Evolutionary conservation across 1,140 invertebrate genomes (phyloP), one percentile per base, ranked within the genome.

Genomic region (Trichonephila inaurata): DNA sequence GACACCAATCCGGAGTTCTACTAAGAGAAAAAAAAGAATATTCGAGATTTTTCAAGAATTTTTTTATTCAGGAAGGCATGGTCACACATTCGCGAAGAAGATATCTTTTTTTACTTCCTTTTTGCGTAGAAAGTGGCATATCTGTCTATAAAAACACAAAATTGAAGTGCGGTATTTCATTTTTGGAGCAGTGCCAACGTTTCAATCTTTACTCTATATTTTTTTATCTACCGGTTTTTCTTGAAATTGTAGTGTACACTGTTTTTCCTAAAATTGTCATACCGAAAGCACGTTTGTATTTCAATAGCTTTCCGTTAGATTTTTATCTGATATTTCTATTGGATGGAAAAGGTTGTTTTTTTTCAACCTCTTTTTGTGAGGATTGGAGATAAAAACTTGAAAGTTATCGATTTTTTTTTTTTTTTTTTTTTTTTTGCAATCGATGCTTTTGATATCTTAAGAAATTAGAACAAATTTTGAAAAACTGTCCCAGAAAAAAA

Each of bases 141-240:
- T 77, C 88, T 89, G 21, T 89, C 64, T 89, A 77, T 60, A 58
- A 89, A 77, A 77, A 89, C 66, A 51, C n/a, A 72, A 89, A 89
- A 72, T 72, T 16, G 66, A 89, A 89, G 64, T n/a, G 40, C 18
- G 64, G 88, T 72, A 64, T 89, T 89, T 72, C 66, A 72, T 89
- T 72, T 89, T 72, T 89, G 62, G 88, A 58, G 6, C 61, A 28
- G 28, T 77, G 64, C 89, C 69, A 91, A 33, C 44, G 18, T 21
- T 62, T 62, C 77, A 60, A 81, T 91, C 58, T 61, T 81, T 89
- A 24, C 7, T 8, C 60, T 33, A 8, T 60, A 64, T 66, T 88
- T 64, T 62, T 64, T 88, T 8, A 85, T 85, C 83, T 21, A 12
- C 12, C n/a, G 51, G n/a, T 28, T 61, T 81, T 24, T 14, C 51